phyloP scores from a whole-genome alignment of 2,888 invertebrate species.

The Lasioglossum marginatum region DNA sequence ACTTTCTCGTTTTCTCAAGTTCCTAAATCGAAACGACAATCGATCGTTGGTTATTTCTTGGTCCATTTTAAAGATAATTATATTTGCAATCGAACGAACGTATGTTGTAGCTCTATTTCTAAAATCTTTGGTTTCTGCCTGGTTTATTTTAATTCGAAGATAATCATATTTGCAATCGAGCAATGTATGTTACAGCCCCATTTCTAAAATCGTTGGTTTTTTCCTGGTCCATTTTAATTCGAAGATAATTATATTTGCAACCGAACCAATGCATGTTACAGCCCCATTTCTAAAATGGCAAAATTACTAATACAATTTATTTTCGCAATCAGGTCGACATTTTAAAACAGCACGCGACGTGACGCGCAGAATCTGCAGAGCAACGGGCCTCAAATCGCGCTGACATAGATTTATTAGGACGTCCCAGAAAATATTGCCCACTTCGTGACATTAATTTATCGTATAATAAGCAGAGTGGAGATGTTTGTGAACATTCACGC shows the following conservation, averaged over 20 bases:
- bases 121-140: too few species aligned
- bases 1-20: background rate
- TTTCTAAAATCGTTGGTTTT: too few species aligned
- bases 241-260: background rate
- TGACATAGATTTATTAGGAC: conserved; percentile 5
- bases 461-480: background rate
- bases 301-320: background rate
- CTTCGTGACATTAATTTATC: conserved; percentile 6
- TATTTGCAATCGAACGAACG: background rate
- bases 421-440: background rate
- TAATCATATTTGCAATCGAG: background rate
- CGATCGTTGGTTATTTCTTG: too few species aligned
- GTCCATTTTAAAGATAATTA: background rate
- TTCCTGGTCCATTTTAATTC: too few species aligned
- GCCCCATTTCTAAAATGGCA: background rate
- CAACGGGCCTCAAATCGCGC: background rate
- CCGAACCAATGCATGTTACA: background rate
- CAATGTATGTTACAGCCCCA: background rate
- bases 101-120: too few species aligned
- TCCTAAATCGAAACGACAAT: background rate
- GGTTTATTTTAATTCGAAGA: background rate
- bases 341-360: background rate
- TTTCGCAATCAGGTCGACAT: background rate
- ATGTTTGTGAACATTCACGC: background rate
- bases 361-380: background rate